phyloP scores from a whole-genome alignment of 2,797 vertebrate species.

The Ctenosaura bakeri region DNA sequence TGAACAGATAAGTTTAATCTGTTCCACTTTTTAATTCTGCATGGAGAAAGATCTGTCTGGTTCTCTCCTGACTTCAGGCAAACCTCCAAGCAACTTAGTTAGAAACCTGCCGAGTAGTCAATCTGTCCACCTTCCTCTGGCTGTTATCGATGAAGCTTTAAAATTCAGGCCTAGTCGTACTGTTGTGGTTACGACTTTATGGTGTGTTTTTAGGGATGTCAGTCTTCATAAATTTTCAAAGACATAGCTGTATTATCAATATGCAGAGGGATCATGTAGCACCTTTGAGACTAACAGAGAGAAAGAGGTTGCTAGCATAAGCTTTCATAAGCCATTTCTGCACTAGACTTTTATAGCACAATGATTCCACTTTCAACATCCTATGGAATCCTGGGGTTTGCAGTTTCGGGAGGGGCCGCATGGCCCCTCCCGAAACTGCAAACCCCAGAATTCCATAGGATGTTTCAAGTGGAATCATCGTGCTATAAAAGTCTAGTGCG shows the following conservation, averaged over 20 bases:
- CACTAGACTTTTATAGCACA: too few species aligned
- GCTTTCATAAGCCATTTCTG: too few species aligned
- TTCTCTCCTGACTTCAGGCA: constrained; percentile 37
- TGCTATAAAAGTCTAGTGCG: too few species aligned
- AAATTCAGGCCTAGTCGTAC: neutral
- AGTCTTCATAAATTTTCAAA: neutral
- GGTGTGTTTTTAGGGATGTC: neutral
- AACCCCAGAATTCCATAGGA: too few species aligned
- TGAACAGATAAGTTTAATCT: neutral
- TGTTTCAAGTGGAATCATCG: too few species aligned
- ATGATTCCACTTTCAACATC: too few species aligned
- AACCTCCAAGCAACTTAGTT: constrained; percentile 12
- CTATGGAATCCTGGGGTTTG: too few species aligned
- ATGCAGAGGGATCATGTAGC: neutral
- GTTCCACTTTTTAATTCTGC: constrained; percentile 43
- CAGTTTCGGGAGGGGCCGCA: too few species aligned
- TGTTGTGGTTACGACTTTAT: neutral
- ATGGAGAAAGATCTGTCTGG: constrained; percentile 43
- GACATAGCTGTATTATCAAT: neutral
- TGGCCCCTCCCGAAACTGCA: too few species aligned
- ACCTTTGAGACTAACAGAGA: too few species aligned
- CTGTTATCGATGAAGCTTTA: constrained; percentile 19
- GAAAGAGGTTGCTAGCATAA: too few species aligned
- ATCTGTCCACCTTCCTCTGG: constrained; percentile 38
- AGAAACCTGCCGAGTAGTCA: constrained; percentile 64